Conservation (phyloP, 64 coral and sea anemone species). For the Stichodactyla helianthus region DNA sequence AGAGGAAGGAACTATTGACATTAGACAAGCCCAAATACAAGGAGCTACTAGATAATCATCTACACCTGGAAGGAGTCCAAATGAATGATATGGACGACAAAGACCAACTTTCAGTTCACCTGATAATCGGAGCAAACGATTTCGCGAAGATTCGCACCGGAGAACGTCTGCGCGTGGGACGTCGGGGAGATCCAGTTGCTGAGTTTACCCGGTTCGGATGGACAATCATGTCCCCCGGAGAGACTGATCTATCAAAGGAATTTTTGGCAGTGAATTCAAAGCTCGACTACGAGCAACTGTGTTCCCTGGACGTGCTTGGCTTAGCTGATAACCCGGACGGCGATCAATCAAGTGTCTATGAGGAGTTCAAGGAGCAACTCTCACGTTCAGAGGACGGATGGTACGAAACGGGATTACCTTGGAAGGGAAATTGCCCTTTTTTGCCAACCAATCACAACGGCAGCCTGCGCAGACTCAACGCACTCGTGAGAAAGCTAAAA, state of each 20-base stretch:
- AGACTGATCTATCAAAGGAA: not conserved
- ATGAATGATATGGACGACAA: slow-evolving; percentile 42
- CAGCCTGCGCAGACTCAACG: not conserved
- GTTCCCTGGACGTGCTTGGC: slow-evolving; percentile 25
- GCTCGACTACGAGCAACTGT: slow-evolving; percentile 21
- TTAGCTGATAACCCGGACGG: not conserved
- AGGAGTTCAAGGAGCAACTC: slow-evolving; percentile 40
- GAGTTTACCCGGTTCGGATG: slow-evolving; percentile 28
- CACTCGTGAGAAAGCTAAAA: slow-evolving; percentile 10
- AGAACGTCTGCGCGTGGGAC: slow-evolving; percentile 11
- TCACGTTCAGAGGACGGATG: slow-evolving; percentile 4
- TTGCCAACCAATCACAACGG: slow-evolving; percentile 26
- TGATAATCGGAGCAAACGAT: slow-evolving; percentile 50
- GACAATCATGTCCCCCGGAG: slow-evolving; percentile 57
- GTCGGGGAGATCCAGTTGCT: slow-evolving; percentile 33
- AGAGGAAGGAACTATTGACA: slow-evolving; percentile 32
- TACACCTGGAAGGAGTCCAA: slow-evolving; percentile 39
- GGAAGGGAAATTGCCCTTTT: slow-evolving; percentile 3
- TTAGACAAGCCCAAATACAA: slow-evolving; percentile 61
- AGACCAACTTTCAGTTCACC: slow-evolving; percentile 35
- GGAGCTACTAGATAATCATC: slow-evolving; percentile 26
- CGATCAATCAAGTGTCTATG: slow-evolving; percentile 11
- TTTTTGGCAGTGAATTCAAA: not conserved
- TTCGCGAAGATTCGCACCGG: slow-evolving; percentile 48
- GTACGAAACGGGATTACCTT: slow-evolving; percentile 32